Percentiles rank a stretch among this genome's conserved stretches.
phyloP scores from a whole-genome alignment of 2,888 invertebrate species.

The Pollenia amentaria region DNA sequence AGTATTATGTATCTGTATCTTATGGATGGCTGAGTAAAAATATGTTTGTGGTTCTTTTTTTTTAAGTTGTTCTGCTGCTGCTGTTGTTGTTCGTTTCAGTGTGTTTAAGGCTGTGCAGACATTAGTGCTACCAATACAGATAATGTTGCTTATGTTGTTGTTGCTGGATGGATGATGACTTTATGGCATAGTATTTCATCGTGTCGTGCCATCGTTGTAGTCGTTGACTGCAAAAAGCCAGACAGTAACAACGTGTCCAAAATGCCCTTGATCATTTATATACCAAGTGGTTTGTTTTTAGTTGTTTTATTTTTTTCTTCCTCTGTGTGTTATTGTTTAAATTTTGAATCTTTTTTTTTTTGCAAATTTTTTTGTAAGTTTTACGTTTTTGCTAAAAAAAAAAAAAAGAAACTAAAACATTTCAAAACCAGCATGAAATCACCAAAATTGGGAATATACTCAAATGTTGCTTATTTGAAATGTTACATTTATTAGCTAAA shows the following conservation, averaged over 20 bases:
- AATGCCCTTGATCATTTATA: conserved; percentile 81
- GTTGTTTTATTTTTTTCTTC: conserved; percentile 46
- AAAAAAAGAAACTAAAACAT: conserved; percentile 15
- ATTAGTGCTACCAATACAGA: background rate
- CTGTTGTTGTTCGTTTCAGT: conserved; percentile 25
- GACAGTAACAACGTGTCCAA: conserved; percentile 78
- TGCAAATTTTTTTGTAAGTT: conserved; percentile 47
- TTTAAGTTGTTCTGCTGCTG: conserved; percentile 7
- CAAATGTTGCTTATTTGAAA: background rate
- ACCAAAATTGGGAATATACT: background rate
- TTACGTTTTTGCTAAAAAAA: background rate
- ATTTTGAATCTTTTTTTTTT: conserved; percentile 24
- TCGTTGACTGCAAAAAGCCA: conserved; percentile 68
- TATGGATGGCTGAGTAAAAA: conserved; percentile 59
- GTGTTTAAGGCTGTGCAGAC: conserved; percentile 5
- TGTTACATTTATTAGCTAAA: conserved; percentile 8
- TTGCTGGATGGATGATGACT: conserved; percentile 43
- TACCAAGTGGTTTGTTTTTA: conserved; percentile 75
- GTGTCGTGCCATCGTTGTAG: conserved; percentile 53
- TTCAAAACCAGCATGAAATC: conserved; percentile 41
- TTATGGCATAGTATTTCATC: conserved; percentile 48
- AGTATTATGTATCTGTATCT: conserved; percentile 60
- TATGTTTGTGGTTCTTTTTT: conserved; percentile 49
- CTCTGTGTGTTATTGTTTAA: conserved; percentile 52
- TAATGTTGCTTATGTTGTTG: conserved; percentile 4